Evolutionary conservation across 2,797 vertebrate species (phyloP).

Genomic region (Notoglanidium macrostoma): DNA sequence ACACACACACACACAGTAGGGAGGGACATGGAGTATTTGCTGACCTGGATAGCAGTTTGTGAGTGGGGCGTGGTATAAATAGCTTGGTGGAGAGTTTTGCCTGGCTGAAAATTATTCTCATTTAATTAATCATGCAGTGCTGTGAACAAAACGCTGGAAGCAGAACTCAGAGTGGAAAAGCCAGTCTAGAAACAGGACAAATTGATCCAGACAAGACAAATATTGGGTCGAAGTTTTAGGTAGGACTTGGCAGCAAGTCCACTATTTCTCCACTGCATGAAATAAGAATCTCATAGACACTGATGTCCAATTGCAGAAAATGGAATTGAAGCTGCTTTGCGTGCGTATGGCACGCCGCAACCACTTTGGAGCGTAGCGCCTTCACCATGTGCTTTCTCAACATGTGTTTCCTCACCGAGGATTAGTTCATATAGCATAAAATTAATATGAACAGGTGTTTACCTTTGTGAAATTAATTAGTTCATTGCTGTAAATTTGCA

Average conservation of each 20-base stretch:
- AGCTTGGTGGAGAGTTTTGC: conserved; percentile 50
- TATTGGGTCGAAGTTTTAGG: neutral
- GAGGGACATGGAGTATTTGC: conserved; percentile 46
- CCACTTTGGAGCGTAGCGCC: neutral
- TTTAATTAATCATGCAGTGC: conserved; percentile 56
- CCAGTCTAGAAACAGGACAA: conserved; percentile 8
- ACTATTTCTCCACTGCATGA: neutral
- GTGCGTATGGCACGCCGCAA: neutral
- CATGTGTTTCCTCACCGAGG: neutral
- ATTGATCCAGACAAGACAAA: conserved; percentile 25
- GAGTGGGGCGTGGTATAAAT: conserved; percentile 49
- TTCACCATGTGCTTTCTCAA: neutral
- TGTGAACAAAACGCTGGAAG: conserved; percentile 35
- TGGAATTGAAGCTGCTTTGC: neutral
- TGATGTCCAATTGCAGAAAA: too few relatives aligned
- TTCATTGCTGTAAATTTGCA: conserved; percentile 18
- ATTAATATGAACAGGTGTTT: neutral
- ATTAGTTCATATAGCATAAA: neutral
- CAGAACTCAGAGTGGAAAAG: conserved; percentile 35
- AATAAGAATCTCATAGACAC: neutral
- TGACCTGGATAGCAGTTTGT: conserved; percentile 56
- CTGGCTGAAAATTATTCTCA: conserved; percentile 50
- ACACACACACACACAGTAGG: conserved; percentile 30
- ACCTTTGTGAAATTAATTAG: conserved; percentile 10
- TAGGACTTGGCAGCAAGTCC: neutral